Percentiles rank a stretch among this genome's conserved stretches.
These are phyloP conservation scores for Trematocara variabile DNA, from an alignment of 2,113 vertebrate species.

Conservation along the genomic window DNA sequence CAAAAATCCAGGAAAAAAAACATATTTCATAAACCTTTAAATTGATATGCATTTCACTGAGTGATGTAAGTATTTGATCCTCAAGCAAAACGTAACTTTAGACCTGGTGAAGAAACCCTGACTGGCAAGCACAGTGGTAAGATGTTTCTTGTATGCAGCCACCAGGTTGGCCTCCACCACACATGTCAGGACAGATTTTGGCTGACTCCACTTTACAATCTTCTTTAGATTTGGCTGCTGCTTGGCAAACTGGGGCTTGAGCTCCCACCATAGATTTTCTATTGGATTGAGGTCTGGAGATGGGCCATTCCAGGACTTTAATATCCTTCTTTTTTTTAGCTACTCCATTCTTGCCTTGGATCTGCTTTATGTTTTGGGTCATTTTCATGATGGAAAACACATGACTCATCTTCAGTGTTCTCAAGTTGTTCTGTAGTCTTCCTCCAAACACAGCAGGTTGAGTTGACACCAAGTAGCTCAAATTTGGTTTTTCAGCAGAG, in stretches of 20 bases:
- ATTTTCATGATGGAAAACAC: not conserved
- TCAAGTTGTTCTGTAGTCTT: not conserved
- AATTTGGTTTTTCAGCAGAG: not conserved
- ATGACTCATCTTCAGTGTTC: not conserved
- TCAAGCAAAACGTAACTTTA: not conserved
- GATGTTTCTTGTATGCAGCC: not conserved
- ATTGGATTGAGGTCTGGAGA: not conserved
- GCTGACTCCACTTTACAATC: not conserved
- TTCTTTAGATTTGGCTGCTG: not conserved
- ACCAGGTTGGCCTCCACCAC: not conserved
- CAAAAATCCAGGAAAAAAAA: not conserved
- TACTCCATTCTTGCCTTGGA: fast-evolving
- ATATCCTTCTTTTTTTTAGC: not conserved
- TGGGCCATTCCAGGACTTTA: not conserved
- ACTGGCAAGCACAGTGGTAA: not conserved
- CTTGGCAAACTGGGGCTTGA: not conserved
- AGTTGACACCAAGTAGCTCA: not conserved
- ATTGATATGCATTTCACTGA: not conserved
- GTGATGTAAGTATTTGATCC: not conserved
- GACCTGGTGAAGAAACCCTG: fast-evolving
- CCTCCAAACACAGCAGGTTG: not conserved
- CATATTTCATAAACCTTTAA: not conserved
- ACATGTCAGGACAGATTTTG: not conserved
- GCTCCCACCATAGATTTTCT: not conserved
- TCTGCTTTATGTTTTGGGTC: not conserved